Percentiles rank a stretch among this genome's conserved stretches.
Evolutionary conservation across 1,140 invertebrate species (phyloP).

Genomic region (Hylaeus volcanicus): DNA sequence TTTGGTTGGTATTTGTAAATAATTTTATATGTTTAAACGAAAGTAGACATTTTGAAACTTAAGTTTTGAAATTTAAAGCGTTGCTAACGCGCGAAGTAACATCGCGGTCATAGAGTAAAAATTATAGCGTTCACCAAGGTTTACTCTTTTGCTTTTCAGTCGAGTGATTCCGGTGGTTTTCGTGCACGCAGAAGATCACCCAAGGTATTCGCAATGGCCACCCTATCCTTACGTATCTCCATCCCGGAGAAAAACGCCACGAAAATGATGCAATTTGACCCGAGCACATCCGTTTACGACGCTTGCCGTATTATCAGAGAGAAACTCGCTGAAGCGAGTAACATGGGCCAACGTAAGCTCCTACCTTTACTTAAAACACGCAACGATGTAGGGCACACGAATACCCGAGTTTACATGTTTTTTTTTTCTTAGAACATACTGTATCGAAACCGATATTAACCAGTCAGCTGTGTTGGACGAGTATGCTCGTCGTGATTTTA

Average conservation of each 20-base stretch:
- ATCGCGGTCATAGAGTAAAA: not conserved
- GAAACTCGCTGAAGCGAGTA: conserved; percentile 92
- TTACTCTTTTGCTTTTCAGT: conserved; percentile 66
- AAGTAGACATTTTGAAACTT: too few species aligned
- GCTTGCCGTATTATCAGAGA: conserved; percentile 97
- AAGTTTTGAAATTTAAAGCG: not conserved
- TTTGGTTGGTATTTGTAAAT: too few species aligned
- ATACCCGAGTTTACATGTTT: conserved; percentile 11
- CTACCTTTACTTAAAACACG: conserved; percentile 26
- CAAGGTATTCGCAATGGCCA: conserved; percentile 82
- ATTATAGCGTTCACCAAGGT: not conserved
- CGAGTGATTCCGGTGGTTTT: conserved; percentile 75
- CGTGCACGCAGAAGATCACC: conserved; percentile 68
- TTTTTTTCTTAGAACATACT: not conserved
- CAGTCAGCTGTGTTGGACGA: too few species aligned
- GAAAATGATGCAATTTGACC: conserved; percentile 99
- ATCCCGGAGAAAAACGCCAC: conserved; percentile 95
- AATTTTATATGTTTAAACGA: too few species aligned
- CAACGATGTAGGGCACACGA: not conserved
- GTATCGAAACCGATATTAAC: not conserved
- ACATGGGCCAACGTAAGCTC: conserved; percentile 89
- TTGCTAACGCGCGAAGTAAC: not conserved
- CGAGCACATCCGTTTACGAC: conserved; percentile 95
- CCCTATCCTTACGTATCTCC: conserved; percentile 95
- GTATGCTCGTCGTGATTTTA: too few species aligned